Base-by-base conservation (phyloP, 2,797 vertebrate species). In the Danionella dracula region DNA sequence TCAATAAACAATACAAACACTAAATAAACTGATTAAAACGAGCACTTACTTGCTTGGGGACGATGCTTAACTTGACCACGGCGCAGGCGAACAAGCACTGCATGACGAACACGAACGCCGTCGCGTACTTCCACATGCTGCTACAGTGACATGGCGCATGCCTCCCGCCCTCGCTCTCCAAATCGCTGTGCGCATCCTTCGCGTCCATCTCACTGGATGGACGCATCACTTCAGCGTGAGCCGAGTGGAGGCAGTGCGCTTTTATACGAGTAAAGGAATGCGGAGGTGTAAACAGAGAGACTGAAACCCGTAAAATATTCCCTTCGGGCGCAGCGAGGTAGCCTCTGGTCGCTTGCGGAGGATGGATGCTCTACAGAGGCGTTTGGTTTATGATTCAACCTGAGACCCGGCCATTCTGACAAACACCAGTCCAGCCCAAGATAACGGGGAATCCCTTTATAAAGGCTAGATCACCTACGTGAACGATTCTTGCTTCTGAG, bases 301-400 rank as follows among this genome's bases (percentile, higher is more conserved):
- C 56, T 57, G 51, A 78, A 68, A 75, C 65, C 54, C 44, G 65
- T 74, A 58, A 78, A 78, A 76, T 59, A 66, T 66, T 68, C 73
- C 76, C 71, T 58, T 62, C 56, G 44, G 49, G 68, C 20, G 50
- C 42, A 19, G 42, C 21, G 15, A 48, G 23, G 5, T 4, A 23
- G 49, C 23, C 23, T 6, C 23, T 42, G 8, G n/a, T 6, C n/a
- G 29, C 12, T n/a, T 15, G 58, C 13, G 34, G 40, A 64, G 23
- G 23, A 27, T 9, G 15, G 40, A 65, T 53, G 61, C 50, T 65
- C 58, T 55, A 46, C 54, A 37, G 5, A 37, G 19, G 38, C 4
- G 50, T 44, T 8, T 42, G 19, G 10, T 19, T 64, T 44, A 3
- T 27, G 23, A 44, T 54, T 64, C 49, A 44, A 27, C 34, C 17